Conservation (phyloP, 2,113 vertebrate species). For the Pelobates fuscus region DNA sequence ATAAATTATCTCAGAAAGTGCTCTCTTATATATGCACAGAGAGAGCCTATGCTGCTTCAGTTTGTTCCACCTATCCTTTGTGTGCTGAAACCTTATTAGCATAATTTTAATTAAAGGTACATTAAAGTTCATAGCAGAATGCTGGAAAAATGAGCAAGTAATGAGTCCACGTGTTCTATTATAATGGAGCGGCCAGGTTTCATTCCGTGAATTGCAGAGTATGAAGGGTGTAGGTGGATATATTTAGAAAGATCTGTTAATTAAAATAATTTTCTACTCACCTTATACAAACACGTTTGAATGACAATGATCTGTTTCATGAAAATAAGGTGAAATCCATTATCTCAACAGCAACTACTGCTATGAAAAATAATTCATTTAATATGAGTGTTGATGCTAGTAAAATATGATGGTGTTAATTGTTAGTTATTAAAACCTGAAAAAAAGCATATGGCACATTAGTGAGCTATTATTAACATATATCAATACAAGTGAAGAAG, state of each 20-base stretch:
- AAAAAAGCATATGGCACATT: neutral
- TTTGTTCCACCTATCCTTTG: no score
- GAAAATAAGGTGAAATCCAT: conserved; percentile 56
- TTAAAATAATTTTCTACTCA: conserved; percentile 57
- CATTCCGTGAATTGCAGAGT: conserved; percentile 4
- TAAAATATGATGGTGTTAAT: neutral
- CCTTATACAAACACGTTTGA: conserved; percentile 54
- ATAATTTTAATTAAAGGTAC: conserved; percentile 40
- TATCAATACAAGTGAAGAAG: neutral
- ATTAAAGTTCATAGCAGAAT: neutral
- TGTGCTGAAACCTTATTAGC: conserved; percentile 7
- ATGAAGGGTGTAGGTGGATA: conserved; percentile 37
- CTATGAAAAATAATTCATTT: conserved; percentile 53
- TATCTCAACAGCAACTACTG: conserved; percentile 54
- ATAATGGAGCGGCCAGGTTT: conserved; percentile 22
- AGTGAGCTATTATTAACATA: neutral
- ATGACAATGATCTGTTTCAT: conserved; percentile 50
- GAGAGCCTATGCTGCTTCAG: no score
- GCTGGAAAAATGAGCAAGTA: conserved; percentile 24
- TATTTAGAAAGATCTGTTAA: conserved; percentile 59
- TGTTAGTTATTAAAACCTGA: conserved; percentile 11
- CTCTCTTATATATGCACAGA: no score
- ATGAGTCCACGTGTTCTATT: neutral
- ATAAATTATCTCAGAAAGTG: no score
- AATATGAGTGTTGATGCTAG: conserved; percentile 44